These are phyloP conservation scores for Ramphastos sulfuratus DNA, from an alignment of 2,113 vertebrate species.

Conservation along the genomic window DNA sequence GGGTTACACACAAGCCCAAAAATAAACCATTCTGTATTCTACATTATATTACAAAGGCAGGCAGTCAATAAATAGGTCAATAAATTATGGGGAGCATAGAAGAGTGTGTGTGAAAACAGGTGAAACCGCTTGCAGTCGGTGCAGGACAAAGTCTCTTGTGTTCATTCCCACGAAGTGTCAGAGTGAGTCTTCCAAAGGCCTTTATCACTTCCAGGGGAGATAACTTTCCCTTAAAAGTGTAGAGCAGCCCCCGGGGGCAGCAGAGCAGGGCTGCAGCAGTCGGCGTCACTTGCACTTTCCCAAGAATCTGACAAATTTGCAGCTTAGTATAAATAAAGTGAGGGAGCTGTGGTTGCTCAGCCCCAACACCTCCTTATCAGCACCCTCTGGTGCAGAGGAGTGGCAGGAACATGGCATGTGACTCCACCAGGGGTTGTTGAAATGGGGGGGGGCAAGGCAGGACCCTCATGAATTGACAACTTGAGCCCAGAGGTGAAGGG, in stretches of 20 bases:
- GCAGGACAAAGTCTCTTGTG: background rate
- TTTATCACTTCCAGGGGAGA: constrained; percentile 53
- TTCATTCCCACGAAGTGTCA: constrained; percentile 24
- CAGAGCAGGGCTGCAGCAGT: constrained; percentile 24
- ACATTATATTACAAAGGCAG: constrained; percentile 81
- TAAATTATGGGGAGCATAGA: constrained; percentile 76
- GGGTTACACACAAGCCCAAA: constrained; percentile 70
- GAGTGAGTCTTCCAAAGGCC: constrained; percentile 44
- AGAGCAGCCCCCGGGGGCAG: constrained; percentile 1
- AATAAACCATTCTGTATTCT: constrained; percentile 81
- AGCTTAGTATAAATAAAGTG: constrained; percentile 73
- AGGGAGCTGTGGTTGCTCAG: constrained; percentile 81
- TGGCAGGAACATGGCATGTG: constrained; percentile 78
- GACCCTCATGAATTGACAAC: background rate
- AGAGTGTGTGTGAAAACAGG: constrained; percentile 37
- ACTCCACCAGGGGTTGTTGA: background rate
- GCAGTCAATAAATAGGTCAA: constrained; percentile 82
- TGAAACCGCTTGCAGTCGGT: background rate
- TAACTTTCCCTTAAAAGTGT: constrained; percentile 65
- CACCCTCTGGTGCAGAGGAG: constrained; percentile 61
- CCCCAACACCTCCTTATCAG: constrained; percentile 88
- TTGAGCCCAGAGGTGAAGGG: background rate
- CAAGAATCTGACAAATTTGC: constrained; percentile 73
- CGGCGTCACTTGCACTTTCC: constrained; percentile 65
- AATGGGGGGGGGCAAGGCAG: background rate